These are phyloP conservation scores for Bothrops jararaca DNA, from an alignment of 2,113 vertebrate species.

Conservation along the genomic window DNA sequence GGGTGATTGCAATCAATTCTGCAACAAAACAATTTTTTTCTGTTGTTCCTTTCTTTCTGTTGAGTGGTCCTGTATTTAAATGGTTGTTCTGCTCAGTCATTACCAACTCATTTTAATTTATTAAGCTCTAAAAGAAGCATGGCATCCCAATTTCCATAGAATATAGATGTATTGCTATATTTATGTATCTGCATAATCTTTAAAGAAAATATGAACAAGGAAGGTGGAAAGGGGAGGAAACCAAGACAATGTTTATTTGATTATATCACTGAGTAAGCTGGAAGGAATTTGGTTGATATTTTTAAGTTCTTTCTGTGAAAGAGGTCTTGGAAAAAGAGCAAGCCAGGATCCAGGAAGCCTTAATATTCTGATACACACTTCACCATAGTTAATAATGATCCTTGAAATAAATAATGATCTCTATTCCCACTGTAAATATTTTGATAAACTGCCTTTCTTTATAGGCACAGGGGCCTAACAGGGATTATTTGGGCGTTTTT, in stretches of 20 bases:
- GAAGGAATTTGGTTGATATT: background rate
- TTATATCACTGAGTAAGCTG: too few relatives aligned
- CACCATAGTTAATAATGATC: background rate
- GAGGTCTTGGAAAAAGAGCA: background rate
- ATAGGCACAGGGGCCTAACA: background rate
- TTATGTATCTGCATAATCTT: conserved; percentile 26
- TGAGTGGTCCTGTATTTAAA: conserved; percentile 45
- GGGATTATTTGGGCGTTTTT: background rate
- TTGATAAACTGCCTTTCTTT: background rate
- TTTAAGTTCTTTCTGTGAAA: background rate
- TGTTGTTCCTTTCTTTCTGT: conserved; percentile 28
- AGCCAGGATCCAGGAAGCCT: background rate
- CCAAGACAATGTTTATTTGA: background rate
- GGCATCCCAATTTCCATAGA: conserved; percentile 46
- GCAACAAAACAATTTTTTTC: conserved; percentile 40
- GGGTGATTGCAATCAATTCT: conserved; percentile 39
- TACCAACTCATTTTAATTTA: conserved; percentile 56
- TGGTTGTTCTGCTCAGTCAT: conserved; percentile 43
- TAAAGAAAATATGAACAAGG: background rate
- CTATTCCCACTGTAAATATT: background rate
- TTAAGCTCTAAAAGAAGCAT: conserved; percentile 51
- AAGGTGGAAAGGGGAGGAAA: background rate
- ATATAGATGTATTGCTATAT: background rate
- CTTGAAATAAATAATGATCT: background rate
- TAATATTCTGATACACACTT: background rate